phyloP scores from a whole-genome alignment of 2,113 vertebrate genomes.

The Machaerirhynchus nigripectus region DNA sequence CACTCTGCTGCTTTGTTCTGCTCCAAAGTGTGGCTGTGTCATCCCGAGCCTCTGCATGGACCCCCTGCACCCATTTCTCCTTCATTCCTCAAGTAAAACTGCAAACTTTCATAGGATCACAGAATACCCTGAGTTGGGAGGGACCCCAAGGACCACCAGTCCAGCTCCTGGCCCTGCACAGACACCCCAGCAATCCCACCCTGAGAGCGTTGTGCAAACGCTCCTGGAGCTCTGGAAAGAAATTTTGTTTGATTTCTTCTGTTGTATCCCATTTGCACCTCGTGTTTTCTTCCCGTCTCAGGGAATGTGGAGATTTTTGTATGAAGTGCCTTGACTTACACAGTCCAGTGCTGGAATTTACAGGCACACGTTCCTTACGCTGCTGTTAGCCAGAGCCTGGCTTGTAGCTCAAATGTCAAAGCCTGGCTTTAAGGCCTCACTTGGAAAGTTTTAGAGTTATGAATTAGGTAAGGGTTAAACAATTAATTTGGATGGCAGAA shows the following conservation, averaged over 20 bases:
- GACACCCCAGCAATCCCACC: not conserved
- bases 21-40: not conserved
- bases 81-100: not conserved
- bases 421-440: not conserved
- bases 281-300: not conserved
- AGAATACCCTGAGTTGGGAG: not conserved
- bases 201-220: accelerated
- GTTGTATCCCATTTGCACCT: not conserved
- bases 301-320: not conserved
- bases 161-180: not conserved
- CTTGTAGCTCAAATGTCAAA: not conserved
- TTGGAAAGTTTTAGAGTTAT: not conserved
- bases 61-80: not conserved
- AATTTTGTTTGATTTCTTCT: not conserved
- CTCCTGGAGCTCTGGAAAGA: not conserved
- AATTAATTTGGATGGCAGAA: not conserved
- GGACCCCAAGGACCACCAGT: not conserved
- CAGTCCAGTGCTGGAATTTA: not conserved
- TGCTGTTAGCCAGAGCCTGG: not conserved
- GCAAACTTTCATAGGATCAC: not conserved
- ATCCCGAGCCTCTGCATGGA: not conserved
- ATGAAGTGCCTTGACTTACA: not conserved
- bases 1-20: not conserved
- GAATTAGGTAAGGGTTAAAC: not conserved
- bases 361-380: not conserved